Base-by-base conservation (phyloP, 2,888 invertebrate genomes). In the Nysson spinosus region DNA sequence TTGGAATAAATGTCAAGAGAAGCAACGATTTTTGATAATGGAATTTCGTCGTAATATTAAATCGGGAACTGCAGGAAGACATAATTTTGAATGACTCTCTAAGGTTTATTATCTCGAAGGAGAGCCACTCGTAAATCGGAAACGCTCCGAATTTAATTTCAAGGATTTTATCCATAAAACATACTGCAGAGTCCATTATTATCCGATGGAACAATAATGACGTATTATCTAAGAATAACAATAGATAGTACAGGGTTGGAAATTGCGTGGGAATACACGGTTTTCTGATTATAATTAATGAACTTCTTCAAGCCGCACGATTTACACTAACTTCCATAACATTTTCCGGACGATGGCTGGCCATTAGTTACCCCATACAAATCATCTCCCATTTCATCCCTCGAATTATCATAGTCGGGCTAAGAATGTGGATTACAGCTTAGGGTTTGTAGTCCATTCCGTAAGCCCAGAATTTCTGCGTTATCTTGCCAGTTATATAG, bases 261-360 rank as follows among this genome's bases (percentile, higher is more conserved):
- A 72, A 72, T 69, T 58, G 56, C 54, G 39, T 16, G 14, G 34
- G 50, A 49, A 47, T 43, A 47, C 49, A 42, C 46, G 61, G 67
- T 64, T 70, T 73, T 73, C 64, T 64, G 58, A 68, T 73, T 73
- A 61, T 63, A 73, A 73, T 73, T 73, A 73, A 73, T 70, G 73
- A 56, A 68, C 70, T 52, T 43, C 56, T 55, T 67, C 51, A 56
- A 56, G 63, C 52, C 37, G 55, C 16, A 34, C 55, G 54, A 46
- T 46, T 61, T 44, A 43, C 39, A 56, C 56, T 32, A 67, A 73
- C 51, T 64, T 43, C 49, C 60, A 37, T 37, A 32, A 24, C 39
- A 47, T 56, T 63, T 73, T 73, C 54, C 68, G 67, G 55, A 50
- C 51, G 61, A 66, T 61, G 55, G 70, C 40, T 51, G 55, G 46